Base-by-base conservation (phyloP, 2,797 vertebrate species). In the Urosaurus nigricauda region DNA sequence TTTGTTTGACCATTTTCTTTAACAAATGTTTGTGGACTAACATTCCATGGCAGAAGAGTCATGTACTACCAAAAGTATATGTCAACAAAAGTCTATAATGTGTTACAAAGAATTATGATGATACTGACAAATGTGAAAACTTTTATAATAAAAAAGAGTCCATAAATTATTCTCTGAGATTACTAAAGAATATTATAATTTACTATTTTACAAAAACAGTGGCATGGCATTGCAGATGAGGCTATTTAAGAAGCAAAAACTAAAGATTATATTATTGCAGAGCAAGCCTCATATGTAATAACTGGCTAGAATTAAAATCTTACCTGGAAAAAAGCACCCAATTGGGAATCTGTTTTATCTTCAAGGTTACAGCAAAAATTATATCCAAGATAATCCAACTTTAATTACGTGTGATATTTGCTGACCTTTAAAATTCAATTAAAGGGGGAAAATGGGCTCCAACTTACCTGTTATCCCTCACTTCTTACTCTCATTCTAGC, bases 401-500 rank as follows among this genome's bases (percentile, higher is more conserved):
- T 89, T 91, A 92, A 85, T 85, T 92, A 84, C n/a, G 43, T 0
- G 2, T 71, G 32, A 90, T 83, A 89, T 56, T 87, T 93, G 90
- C 90, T 84, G 82, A 90, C 82, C 78, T 93, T 87, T 88, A 85
- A 78, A 86, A 74, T 85, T 93, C 88, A 88, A 78, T 87, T 0
- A 88, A 82, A 87, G 70, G 80, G 47, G 47, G 43, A 70, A 88
- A 90, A 85, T 53, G 87, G 56, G 2, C 73, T 43, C 74, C 87
- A 92, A 83, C 29, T 0, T 21, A 35, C n/a, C 83, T 71, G 32
- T 37, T 84, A 84, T 87, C 85, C 70, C 74, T 91, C 35, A 87
- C 90, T 13, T 24, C 74, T 60, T 43, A 78, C 81, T 93, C 75
- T 40, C 53, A 56, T 82, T 70, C 83, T 32, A 85, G 43, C 37